Conservation (phyloP, 2,113 vertebrate genomes). For the Leucosticte australis region DNA sequence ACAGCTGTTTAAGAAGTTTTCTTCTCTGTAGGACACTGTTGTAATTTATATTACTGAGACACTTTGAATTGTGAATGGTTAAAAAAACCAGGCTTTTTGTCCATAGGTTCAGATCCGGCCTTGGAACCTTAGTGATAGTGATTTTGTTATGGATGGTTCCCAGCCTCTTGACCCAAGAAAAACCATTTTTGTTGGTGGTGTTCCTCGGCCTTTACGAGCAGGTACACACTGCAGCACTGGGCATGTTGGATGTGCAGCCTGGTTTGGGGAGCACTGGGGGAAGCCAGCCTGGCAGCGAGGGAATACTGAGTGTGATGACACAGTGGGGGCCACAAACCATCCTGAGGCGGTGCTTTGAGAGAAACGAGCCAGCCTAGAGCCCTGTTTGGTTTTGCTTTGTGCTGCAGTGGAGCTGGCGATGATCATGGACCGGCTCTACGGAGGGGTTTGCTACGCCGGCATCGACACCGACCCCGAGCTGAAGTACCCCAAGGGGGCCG, state of each 20-base stretch:
- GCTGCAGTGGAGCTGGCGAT: constrained; percentile 94
- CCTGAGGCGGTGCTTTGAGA: neutral
- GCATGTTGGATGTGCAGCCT: neutral
- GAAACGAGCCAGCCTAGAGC: neutral
- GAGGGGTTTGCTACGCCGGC: constrained; percentile 97
- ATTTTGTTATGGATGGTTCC: constrained; percentile 99
- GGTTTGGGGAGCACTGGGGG: constrained; percentile 22
- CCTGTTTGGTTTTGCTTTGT: constrained; percentile 8
- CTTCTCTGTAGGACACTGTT: neutral
- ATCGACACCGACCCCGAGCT: constrained; percentile 98
- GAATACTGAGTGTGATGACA: neutral
- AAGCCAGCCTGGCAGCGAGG: constrained; percentile 4
- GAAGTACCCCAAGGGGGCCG: constrained; percentile 98
- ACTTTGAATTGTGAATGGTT: constrained; percentile 43
- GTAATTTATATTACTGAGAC: constrained; percentile 19
- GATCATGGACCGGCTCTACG: constrained; percentile 99
- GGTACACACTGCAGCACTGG: constrained; percentile 76
- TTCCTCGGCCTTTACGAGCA: constrained; percentile 96
- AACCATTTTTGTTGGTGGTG: constrained; percentile 98
- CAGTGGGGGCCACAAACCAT: neutral
- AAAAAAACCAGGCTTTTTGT: constrained; percentile 43
- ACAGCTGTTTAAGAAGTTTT: neutral
- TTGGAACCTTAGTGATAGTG: constrained; percentile 99
- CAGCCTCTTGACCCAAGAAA: constrained; percentile 97
- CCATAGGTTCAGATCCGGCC: constrained; percentile 95